Evolutionary conservation across 1,140 invertebrate genomes (phyloP), one percentile per base, ranked within the genome.

Genomic region (Melitaea cinxia): DNA sequence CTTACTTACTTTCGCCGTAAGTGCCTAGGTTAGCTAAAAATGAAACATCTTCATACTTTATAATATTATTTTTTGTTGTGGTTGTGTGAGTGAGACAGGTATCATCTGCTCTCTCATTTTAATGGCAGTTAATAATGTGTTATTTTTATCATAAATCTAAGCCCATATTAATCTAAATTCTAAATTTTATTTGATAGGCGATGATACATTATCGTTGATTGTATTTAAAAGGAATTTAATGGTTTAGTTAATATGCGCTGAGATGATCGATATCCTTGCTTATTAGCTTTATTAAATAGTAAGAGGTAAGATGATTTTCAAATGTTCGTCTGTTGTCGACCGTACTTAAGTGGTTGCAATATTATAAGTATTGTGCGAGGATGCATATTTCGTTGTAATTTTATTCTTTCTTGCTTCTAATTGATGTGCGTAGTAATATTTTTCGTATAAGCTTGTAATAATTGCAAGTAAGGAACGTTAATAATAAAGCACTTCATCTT

Each of bases 1-100:
- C 81, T 78, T 67, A 30, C 49, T 19, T 63, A 75, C 65, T 62
- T 79, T 80, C 77, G 73, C 82, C 82, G 72, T 77, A 82, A 83
- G 82, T 86, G 82, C 82, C 83, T 86, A 83, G 79, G 77, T 72
- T 52, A 45, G 52, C 19, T 55, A 30, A 33, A 52, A 53, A n/a
- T 64, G 28, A 35, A 30, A 56, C 26, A 26, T 15, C 10, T 55
- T 49, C 24, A 26, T 62, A 33, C 53, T 26, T 26, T 23, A 26
- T 23, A 23, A 19, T 60, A 52, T 30, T 24, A 55, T 53, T 59
- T 59, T 24, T 35, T 52, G 30, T 35, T 28, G 57, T 68, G 59
- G 66, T 68, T 68, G 66, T 68, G 66, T 58, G 58, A 57, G 58
- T 55, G 58, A 62, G 65, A 53, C 42, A 62, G 37, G 47, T 37